Evolutionary conservation across 2,797 vertebrate species (phyloP).

Genomic region (Pristis pectinata): DNA sequence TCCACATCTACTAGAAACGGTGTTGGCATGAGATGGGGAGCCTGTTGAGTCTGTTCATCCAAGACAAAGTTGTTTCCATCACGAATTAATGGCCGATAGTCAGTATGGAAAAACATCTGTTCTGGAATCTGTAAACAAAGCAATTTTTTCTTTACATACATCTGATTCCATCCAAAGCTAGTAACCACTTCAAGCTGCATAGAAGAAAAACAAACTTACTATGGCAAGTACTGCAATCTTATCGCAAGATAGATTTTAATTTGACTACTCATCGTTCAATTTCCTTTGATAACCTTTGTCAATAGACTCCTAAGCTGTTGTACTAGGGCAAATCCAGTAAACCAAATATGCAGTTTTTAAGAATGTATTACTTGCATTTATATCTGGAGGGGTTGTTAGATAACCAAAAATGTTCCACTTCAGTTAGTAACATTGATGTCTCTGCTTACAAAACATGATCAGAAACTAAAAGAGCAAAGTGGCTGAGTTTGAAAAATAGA

Average conservation of each 20-base stretch:
- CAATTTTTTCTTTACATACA: background rate
- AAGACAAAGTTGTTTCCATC: conserved; percentile 88
- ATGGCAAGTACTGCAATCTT: background rate
- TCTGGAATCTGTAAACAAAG: conserved; percentile 79
- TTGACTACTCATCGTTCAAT: background rate
- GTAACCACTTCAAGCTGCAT: background rate
- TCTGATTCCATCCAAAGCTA: background rate
- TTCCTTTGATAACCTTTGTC: background rate
- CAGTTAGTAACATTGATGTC: background rate
- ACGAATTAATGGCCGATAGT: conserved; percentile 88
- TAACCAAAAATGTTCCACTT: background rate
- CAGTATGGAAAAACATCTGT: conserved; percentile 98
- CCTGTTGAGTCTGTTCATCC: conserved; percentile 96
- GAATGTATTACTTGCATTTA: too few relatives aligned
- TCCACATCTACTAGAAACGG: conserved; percentile 95
- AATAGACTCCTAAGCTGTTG: too few relatives aligned
- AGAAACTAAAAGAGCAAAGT: background rate
- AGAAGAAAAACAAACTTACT: background rate
- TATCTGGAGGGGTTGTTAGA: too few relatives aligned
- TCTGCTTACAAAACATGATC: background rate
- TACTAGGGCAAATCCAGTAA: too few relatives aligned
- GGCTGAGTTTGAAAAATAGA: accelerated
- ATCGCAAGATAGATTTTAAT: background rate
- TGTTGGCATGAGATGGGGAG: conserved; percentile 97
- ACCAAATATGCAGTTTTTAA: too few relatives aligned